These are phyloP conservation scores for Chaetophractus vellerosus DNA, from an alignment of 2,797 vertebrate genomes.

Conservation along the genomic window DNA sequence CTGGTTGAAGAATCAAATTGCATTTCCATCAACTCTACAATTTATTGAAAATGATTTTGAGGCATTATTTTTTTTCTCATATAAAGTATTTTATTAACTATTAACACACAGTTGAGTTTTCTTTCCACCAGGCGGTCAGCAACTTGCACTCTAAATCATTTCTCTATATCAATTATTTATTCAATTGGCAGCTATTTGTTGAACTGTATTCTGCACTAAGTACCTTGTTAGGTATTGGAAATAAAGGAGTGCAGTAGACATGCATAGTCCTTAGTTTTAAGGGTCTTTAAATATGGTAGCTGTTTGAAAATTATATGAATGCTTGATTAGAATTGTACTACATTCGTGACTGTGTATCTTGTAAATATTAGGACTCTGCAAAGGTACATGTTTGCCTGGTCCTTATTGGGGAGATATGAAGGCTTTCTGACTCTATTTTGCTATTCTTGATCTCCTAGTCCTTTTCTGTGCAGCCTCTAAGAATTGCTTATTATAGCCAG, in stretches of 20 bases:
- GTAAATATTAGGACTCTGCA: neutral
- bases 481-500: neutral
- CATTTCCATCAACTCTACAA: neutral
- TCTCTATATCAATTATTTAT: neutral
- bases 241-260: neutral
- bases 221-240: neutral
- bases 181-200: neutral
- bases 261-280: neutral
- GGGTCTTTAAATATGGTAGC: neutral
- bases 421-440: constrained; percentile 28
- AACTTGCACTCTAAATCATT: neutral
- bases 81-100: constrained; percentile 20
- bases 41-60: neutral
- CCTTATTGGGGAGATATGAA: neutral
- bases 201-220: neutral
- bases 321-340: neutral
- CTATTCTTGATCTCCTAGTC: neutral
- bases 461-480: neutral
- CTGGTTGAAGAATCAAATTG: neutral
- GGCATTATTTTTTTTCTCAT: neutral
- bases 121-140: neutral
- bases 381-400: neutral
- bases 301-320: neutral
- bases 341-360: neutral
- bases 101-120: neutral